Evolutionary conservation across 2,888 invertebrate genomes (phyloP), one percentile per base, ranked within the genome.

Genomic region (Tridacna crocea): DNA sequence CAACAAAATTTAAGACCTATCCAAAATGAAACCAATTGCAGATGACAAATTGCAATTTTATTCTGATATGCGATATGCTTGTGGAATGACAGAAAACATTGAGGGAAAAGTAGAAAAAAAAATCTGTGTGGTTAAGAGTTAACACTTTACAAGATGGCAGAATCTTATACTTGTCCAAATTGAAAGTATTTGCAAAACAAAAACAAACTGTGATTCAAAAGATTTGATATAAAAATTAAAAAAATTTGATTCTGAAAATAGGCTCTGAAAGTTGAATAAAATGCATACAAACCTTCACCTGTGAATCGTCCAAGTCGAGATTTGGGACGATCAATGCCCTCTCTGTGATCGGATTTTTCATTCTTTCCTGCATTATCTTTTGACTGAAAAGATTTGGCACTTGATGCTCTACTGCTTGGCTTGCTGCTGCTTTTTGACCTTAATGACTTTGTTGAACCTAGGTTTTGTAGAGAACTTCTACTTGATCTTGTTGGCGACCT

Each of bases 271-370:
- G 36, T 36, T 36, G 2, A 36, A 36, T 8, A 2, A 36, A 36
- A 65, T 58, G 47, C 58, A 79, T 80, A 83, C 75, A 22, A 66
- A 55, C 77, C 79, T 24, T 63, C 72, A 36, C 73, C 47, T n/a
- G 66, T 51, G 8, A 77, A 76, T 47, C 88, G 88, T 24, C 90
- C 90, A 8, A 87, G 82, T 27, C 90, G 79, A 58, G 90, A 88
- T 55, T 86, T 87, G 0, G 90, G 90, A 47, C 90, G 72, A 72
- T 88, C 88, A 19, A 47, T 73, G 6, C 90, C 90, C 66, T 90
- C 90, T 58, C 80, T 79, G 65, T 88, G 87, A 19, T 66, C 61
- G 27, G 46, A 1, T 36, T 68, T 24, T 60, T 63, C 66, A 6
- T 17, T 46, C 46, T 65, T 75, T 12, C 19, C 60, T n/a, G 48